Evolutionary conservation across 2,797 vertebrate species (phyloP).

Genomic region (Furcifer pardalis): DNA sequence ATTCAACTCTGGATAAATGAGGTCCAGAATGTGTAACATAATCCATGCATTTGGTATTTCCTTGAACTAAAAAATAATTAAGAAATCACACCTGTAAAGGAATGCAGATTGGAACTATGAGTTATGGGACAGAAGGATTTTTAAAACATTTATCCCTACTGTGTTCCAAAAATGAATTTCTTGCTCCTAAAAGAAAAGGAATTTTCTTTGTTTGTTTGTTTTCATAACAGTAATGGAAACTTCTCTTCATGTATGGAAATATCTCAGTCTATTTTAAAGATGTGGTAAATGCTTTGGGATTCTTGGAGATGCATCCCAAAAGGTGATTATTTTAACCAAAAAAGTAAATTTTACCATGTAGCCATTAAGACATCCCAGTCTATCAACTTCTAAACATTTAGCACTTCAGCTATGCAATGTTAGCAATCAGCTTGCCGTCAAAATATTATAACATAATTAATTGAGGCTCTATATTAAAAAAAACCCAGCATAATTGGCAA

Average conservation of each 20-base stretch:
- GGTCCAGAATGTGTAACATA: neutral
- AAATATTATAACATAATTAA: conserved; percentile 67
- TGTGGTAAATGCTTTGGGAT: no score
- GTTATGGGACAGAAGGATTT: neutral
- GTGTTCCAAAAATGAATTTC: neutral
- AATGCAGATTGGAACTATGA: neutral
- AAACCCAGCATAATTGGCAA: conserved; percentile 59
- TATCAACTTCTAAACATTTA: conserved; percentile 58
- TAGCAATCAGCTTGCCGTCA: conserved; percentile 59
- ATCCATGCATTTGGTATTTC: neutral
- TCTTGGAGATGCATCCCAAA: no score
- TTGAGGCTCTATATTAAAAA: conserved; percentile 63
- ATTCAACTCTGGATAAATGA: neutral
- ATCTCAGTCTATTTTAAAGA: no score
- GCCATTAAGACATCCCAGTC: conserved; percentile 44
- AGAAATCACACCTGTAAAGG: neutral
- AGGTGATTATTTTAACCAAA: neutral
- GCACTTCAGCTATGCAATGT: conserved; percentile 56
- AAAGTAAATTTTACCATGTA: conserved; percentile 50
- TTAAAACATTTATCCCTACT: neutral
- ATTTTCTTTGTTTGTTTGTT: neutral
- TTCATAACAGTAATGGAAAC: no score
- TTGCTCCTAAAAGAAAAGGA: neutral
- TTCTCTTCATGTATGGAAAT: no score
- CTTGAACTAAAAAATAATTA: neutral